phyloP scores from a whole-genome alignment of 2,888 invertebrate genomes.

The Toxonevra muliebris region DNA sequence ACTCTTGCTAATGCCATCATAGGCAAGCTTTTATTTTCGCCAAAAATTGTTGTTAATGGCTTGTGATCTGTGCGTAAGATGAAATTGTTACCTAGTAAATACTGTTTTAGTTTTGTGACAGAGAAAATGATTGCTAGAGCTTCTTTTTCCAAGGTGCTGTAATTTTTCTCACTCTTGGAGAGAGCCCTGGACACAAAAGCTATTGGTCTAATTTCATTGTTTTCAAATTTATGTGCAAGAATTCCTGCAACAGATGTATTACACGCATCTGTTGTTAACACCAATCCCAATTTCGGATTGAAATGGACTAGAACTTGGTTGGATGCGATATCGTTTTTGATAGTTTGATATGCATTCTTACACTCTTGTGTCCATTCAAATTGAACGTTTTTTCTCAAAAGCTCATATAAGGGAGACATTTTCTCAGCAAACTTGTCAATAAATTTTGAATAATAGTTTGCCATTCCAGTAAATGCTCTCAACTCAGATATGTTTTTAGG shows the following conservation, averaged over 20 bases:
- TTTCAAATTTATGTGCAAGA: slow-evolving; percentile 3
- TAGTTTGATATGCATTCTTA: slow-evolving; percentile 43
- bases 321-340: slow-evolving; percentile 38
- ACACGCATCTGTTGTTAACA: slow-evolving; percentile 43
- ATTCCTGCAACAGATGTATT: slow-evolving; percentile 28
- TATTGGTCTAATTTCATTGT: not conserved
- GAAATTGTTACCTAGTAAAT: slow-evolving; percentile 35
- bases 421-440: slow-evolving; percentile 29
- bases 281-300: slow-evolving; percentile 34
- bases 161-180: slow-evolving; percentile 33
- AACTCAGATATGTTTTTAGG: slow-evolving; percentile 42
- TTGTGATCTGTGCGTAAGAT: slow-evolving; percentile 34
- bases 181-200: slow-evolving; percentile 33
- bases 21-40: slow-evolving; percentile 18
- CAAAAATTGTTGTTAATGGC: slow-evolving; percentile 31
- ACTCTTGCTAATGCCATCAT: slow-evolving; percentile 7
- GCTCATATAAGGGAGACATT: slow-evolving; percentile 41
- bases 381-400: not conserved
- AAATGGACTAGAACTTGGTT: slow-evolving; percentile 36
- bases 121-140: slow-evolving; percentile 34
- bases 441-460: slow-evolving; percentile 48
- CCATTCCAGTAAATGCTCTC: slow-evolving; percentile 44
- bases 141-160: slow-evolving; percentile 34
- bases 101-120: slow-evolving; percentile 31
- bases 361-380: slow-evolving; percentile 28